A percentile compares a stretch with the other conserved stretches of the same genome.
These are phyloP conservation scores for Micrasema longulum DNA, from an alignment of 1,140 invertebrate species.

Conservation along the genomic window DNA sequence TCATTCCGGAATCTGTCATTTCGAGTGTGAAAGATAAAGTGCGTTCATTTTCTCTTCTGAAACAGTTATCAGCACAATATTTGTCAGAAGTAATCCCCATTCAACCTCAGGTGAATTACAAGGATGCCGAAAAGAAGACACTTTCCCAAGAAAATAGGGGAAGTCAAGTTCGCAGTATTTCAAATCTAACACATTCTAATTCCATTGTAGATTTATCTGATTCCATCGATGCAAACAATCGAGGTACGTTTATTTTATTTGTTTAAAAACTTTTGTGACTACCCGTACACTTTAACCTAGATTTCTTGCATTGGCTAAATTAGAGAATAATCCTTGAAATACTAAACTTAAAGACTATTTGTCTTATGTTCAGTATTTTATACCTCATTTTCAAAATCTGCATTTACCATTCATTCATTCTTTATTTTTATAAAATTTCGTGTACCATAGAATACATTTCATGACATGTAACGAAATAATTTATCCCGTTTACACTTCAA, in stretches of 20 bases:
- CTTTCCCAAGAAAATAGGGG: background rate
- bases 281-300: too few species aligned
- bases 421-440: too few species aligned
- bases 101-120: constrained; percentile 7
- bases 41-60: background rate
- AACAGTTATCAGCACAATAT: background rate
- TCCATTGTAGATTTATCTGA: background rate
- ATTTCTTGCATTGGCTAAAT: too few species aligned
- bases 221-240: background rate
- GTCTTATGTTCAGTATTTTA: too few species aligned
- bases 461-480: too few species aligned
- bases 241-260: background rate
- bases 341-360: too few species aligned
- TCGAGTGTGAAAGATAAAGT: background rate
- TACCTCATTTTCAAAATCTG: too few species aligned
- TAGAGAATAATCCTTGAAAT: too few species aligned
- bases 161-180: background rate
- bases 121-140: background rate
- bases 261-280: background rate
- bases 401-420: too few species aligned
- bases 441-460: too few species aligned
- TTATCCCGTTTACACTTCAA: too few species aligned
- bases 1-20: background rate
- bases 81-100: constrained; percentile 2
- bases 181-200: constrained; percentile 1